Evolutionary conservation across 37 sponge, comb jelly and placozoan species (phyloP).

Genomic region (Bolinopsis microptera): DNA sequence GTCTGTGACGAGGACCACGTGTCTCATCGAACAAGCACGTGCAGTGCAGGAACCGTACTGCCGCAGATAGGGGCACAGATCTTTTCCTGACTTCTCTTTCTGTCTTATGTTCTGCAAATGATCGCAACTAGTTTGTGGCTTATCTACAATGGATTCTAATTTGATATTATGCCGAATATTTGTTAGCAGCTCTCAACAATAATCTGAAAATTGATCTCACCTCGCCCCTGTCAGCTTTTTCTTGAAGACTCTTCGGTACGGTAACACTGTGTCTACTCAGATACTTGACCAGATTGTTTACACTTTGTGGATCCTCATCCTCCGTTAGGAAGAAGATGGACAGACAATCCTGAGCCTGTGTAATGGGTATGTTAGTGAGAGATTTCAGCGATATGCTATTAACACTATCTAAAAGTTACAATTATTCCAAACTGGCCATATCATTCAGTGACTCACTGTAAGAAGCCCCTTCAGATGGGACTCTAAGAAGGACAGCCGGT

Average conservation of each 20-base stretch:
- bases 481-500: slow-evolving; percentile 47
- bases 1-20: neutral
- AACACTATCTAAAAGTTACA: too few species aligned
- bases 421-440: too few species aligned
- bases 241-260: neutral
- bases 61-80: neutral
- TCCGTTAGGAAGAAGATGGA: neutral
- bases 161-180: too few species aligned
- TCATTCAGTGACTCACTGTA: neutral
- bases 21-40: neutral
- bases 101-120: slow-evolving; percentile 5
- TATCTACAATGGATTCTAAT: too few species aligned
- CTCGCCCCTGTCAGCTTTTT: neutral
- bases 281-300: slow-evolving; percentile 43
- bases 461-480: neutral
- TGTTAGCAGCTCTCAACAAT: too few species aligned
- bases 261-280: neutral
- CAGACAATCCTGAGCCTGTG: slow-evolving; percentile 27
- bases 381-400: too few species aligned
- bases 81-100: neutral
- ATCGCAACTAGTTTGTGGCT: neutral
- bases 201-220: neutral
- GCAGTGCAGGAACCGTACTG: slow-evolving; percentile 22
- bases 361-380: too few species aligned
- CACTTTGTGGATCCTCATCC: slow-evolving; percentile 19